Conservation (phyloP, 1,140 invertebrate genomes). For the Trichoplusia ni region DNA sequence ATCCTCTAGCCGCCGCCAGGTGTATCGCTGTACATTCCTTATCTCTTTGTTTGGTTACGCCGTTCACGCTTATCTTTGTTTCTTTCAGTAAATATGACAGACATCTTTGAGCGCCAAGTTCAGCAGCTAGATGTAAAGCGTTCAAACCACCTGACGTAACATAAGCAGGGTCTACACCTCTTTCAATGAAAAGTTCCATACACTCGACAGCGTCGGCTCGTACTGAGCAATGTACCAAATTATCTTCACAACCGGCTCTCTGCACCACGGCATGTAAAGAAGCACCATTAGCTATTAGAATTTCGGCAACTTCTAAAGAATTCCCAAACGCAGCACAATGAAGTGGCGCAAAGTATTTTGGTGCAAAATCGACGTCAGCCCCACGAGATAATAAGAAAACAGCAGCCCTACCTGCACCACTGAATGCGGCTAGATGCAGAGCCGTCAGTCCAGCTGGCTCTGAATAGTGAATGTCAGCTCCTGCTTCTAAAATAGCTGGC, state of each 20-base stretch:
- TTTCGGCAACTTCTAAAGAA: slow-evolving; percentile 76
- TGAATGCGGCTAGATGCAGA: slow-evolving; percentile 83
- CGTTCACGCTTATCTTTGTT: slow-evolving; percentile 74
- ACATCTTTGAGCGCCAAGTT: slow-evolving; percentile 81
- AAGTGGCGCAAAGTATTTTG: slow-evolving; percentile 82
- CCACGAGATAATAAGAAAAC: slow-evolving; percentile 81
- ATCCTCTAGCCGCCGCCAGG: slow-evolving; percentile 85
- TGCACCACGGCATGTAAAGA: slow-evolving; percentile 74
- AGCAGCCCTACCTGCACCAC: slow-evolving; percentile 80
- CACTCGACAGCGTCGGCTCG: slow-evolving; percentile 82
- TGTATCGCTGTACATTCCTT: slow-evolving; percentile 86
- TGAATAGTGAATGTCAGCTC: slow-evolving; percentile 80
- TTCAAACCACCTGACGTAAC: slow-evolving; percentile 81
- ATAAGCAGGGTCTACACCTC: slow-evolving; percentile 80
- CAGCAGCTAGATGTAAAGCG: slow-evolving; percentile 83
- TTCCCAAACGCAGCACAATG: slow-evolving; percentile 83
- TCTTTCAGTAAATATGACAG: slow-evolving; percentile 80
- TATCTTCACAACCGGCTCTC: slow-evolving; percentile 77
- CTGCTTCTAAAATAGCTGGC: slow-evolving; percentile 70
- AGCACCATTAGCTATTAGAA: slow-evolving; percentile 80
- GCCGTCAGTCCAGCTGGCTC: slow-evolving; percentile 81
- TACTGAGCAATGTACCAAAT: slow-evolving; percentile 83
- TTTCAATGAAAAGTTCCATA: slow-evolving; percentile 81
- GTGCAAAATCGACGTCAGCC: slow-evolving; percentile 78
- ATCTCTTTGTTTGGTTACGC: slow-evolving; percentile 71